Percentiles rank a stretch among this genome's conserved stretches.
Evolutionary conservation across 1,140 invertebrate species (phyloP).

Genomic region (Drosophila tani): DNA sequence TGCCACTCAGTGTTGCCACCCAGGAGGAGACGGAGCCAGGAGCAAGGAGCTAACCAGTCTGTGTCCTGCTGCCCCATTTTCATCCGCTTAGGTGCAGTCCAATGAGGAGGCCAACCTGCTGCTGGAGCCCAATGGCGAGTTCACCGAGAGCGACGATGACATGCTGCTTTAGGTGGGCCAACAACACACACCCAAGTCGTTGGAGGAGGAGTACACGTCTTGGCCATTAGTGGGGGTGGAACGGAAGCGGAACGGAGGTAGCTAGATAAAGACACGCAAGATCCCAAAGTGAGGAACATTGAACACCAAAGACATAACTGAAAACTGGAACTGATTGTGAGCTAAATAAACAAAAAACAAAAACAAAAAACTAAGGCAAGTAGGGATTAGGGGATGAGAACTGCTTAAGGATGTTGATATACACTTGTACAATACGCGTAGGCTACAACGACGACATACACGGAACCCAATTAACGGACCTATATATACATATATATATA

Average conservation of each 20-base stretch:
- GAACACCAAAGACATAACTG: conserved; percentile 74
- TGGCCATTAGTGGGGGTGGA: conserved; percentile 44
- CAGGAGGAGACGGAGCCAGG: not conserved
- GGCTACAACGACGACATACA: conserved; percentile 56
- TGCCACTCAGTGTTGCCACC: not conserved
- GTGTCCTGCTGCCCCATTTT: not conserved
- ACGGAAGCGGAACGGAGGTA: conserved; percentile 10
- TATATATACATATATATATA: conserved; percentile 42
- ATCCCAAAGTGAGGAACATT: conserved; percentile 53
- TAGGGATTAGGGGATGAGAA: conserved; percentile 35
- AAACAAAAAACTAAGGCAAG: conserved; percentile 20
- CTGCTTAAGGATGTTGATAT: conserved; percentile 52
- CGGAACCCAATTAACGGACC: conserved; percentile 50
- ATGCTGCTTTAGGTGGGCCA: conserved; percentile 71
- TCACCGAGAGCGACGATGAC: conserved; percentile 82
- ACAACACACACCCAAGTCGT: conserved; percentile 11
- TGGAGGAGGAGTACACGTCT: conserved; percentile 32
- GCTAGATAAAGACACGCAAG: conserved; percentile 45
- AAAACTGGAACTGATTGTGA: conserved; percentile 73
- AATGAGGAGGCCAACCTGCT: conserved; percentile 81
- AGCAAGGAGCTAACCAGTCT: not conserved
- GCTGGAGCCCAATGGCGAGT: conserved; percentile 78
- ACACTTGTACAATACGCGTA: conserved; percentile 65
- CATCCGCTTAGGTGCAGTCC: conserved; percentile 67
- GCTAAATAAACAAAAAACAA: conserved; percentile 29